These are phyloP conservation scores for Liopterus haemorrhoidalis DNA, from an alignment of 2,888 invertebrate genomes.

Conservation along the genomic window DNA sequence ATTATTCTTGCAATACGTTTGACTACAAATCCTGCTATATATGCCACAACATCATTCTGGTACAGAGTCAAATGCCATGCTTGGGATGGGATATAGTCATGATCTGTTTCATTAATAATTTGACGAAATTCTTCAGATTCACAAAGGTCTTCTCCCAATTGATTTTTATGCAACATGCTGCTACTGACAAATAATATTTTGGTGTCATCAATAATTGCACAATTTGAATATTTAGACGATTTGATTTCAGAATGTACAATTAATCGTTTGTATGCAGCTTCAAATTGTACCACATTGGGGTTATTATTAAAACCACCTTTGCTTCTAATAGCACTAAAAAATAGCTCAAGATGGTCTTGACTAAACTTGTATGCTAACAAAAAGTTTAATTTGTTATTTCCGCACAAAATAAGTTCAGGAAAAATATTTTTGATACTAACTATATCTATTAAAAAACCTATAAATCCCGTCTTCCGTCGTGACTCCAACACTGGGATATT, in stretches of 20 bases:
- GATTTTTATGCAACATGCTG: background rate
- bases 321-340: conserved; percentile 4
- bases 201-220: conserved; percentile 1
- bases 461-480: conserved; percentile 3
- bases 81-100: conserved; percentile 4
- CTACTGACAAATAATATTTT: conserved; percentile 1
- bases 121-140: background rate
- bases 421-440: background rate
- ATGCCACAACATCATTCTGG: conserved; percentile 1
- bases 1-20: background rate
- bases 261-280: conserved; percentile 2
- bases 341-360: conserved; percentile 2
- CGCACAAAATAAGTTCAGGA: background rate
- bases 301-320: conserved; percentile 6
- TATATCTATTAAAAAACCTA: conserved; percentile 3
- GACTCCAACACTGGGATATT: background rate
- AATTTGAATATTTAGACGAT: background rate
- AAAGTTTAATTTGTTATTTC: background rate
- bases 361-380: conserved; percentile 1
- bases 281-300: conserved; percentile 1
- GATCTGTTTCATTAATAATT: background rate
- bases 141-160: background rate
- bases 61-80: conserved; percentile 3
- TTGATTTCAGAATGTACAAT: conserved; percentile 7
- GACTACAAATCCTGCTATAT: conserved; percentile 2